Conservation (phyloP, 2,797 vertebrate species). For the Oophaga sylvatica region DNA sequence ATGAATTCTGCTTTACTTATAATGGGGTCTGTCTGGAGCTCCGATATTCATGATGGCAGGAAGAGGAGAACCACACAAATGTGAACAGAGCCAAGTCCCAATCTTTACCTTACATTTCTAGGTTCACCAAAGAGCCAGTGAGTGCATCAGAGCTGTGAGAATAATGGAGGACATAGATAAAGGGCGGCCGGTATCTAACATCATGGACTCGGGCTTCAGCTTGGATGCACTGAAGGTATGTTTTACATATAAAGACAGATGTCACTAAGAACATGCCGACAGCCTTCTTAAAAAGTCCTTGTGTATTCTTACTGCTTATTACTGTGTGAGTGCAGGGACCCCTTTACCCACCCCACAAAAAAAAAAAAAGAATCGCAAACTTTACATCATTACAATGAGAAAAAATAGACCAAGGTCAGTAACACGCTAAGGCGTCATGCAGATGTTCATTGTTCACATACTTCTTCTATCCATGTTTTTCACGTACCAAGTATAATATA, state of each 20-base stretch:
- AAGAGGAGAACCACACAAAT: not conserved
- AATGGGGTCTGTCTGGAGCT: not conserved
- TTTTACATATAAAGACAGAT: not conserved
- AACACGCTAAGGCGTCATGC: too few species aligned
- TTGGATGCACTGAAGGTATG: constrained; percentile 73
- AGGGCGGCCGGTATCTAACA: constrained; percentile 56
- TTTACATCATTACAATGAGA: too few species aligned
- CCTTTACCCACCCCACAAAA: too few species aligned
- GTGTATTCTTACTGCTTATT: too few species aligned
- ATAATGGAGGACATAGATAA: constrained; percentile 67
- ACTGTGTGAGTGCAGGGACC: too few species aligned
- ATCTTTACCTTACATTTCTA: constrained; percentile 56
- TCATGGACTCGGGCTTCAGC: constrained; percentile 67
- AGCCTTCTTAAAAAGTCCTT: not conserved
- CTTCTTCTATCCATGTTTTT: too few species aligned
- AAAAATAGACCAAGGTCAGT: too few species aligned
- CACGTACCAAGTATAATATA: too few species aligned
- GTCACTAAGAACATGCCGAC: not conserved
- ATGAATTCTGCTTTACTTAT: not conserved
- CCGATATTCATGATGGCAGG: not conserved
- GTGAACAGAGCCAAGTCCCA: not conserved
- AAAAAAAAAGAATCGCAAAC: too few species aligned
- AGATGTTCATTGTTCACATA: too few species aligned
- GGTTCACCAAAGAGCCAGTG: constrained; percentile 72
- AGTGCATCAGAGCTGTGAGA: constrained; percentile 69